phyloP scores from a whole-genome alignment of 2,797 vertebrate species.

The Tadarida brasiliensis region DNA sequence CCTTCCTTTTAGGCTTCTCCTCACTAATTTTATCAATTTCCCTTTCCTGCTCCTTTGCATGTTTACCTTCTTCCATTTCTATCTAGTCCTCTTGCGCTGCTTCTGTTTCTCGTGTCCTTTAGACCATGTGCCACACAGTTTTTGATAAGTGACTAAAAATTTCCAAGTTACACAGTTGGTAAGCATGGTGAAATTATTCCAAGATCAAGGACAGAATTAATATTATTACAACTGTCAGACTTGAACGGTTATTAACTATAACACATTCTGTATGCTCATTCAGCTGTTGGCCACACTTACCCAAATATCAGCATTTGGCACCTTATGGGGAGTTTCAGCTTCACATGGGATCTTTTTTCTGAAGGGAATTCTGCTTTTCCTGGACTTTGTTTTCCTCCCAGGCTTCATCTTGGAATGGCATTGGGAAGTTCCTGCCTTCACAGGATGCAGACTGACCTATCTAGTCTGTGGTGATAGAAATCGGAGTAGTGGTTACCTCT shows the following conservation, averaged over 20 bases:
- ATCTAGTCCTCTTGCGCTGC: neutral
- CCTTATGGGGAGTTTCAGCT: neutral
- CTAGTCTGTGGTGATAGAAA: neutral
- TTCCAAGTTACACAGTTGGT: neutral
- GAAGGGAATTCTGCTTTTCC: neutral
- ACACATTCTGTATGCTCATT: neutral
- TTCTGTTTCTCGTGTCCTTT: neutral
- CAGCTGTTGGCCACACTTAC: neutral
- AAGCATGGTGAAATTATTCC: slow-evolving; percentile 3
- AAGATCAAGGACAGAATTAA: slow-evolving; percentile 9
- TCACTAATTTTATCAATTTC: slow-evolving; percentile 41
- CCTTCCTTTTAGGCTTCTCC: neutral
- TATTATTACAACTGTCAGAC: neutral
- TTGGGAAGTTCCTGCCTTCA: neutral
- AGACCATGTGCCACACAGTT: neutral
- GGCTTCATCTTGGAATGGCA: neutral
- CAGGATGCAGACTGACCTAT: neutral
- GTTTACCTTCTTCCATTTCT: slow-evolving; percentile 25
- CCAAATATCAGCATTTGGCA: neutral
- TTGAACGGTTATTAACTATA: neutral
- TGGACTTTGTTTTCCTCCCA: neutral
- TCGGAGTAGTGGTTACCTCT: neutral
- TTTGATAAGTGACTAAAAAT: slow-evolving; percentile 34
- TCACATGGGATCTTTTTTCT: neutral
- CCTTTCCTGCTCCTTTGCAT: neutral